Evolutionary conservation across 2,888 invertebrate species (phyloP).

Genomic region (Hyposoter dolosus): DNA sequence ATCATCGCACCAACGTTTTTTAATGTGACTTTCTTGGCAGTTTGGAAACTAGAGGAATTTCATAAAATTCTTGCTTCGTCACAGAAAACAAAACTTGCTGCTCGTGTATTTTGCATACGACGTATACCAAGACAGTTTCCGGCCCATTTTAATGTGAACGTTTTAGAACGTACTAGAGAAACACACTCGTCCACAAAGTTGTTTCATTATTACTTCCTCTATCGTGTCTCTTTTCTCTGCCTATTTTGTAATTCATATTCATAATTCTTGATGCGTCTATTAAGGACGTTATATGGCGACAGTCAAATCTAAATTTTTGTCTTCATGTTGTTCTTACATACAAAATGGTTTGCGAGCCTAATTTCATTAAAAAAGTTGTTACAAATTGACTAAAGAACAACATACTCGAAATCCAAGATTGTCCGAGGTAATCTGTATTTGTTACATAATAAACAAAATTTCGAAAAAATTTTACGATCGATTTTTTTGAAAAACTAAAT

Average conservation of each 20-base stretch:
- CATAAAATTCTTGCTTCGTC: neutral
- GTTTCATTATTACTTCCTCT: neutral
- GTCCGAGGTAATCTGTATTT: too few relatives aligned
- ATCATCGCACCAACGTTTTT: neutral
- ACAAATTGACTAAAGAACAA: too few relatives aligned
- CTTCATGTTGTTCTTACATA: too few relatives aligned
- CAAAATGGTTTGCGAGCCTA: too few relatives aligned
- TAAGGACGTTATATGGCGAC: too few relatives aligned
- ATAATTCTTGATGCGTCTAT: neutral
- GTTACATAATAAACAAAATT: too few relatives aligned
- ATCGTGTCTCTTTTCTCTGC: neutral
- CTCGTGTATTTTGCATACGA: slow-evolving; percentile 15
- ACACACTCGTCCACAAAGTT: neutral
- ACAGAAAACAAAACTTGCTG: neutral
- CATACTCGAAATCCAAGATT: too few relatives aligned
- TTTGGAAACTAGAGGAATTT: neutral
- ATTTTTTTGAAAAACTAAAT: too few relatives aligned
- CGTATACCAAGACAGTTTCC: slow-evolving; percentile 22
- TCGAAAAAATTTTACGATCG: too few relatives aligned
- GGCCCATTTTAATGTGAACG: slow-evolving; percentile 35
- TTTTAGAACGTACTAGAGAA: slow-evolving; percentile 16
- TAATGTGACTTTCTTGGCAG: neutral
- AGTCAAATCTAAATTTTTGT: too few relatives aligned
- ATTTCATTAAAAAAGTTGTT: too few relatives aligned
- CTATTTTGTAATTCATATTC: slow-evolving; percentile 20